Conservation (phyloP, 2,797 vertebrate species). For the Sus cebifrons region DNA sequence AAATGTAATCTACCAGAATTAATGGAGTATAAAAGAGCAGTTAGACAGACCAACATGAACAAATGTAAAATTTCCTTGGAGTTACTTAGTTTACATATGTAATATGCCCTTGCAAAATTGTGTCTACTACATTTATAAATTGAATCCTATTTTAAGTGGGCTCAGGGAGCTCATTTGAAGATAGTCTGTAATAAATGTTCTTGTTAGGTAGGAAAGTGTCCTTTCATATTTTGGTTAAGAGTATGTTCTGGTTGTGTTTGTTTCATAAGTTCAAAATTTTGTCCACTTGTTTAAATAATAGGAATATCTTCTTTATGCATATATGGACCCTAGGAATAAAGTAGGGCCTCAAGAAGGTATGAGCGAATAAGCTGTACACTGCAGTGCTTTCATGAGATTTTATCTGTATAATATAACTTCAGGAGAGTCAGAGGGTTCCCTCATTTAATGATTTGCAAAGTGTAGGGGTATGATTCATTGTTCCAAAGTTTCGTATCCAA, state of each 20-base stretch:
- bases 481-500: not conserved
- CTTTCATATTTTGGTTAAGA: conserved; percentile 36
- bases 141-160: not conserved
- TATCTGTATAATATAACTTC: not conserved
- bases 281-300: conserved; percentile 16
- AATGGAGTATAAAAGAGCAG: conserved; percentile 20
- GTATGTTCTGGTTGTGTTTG: conserved; percentile 49
- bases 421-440: not conserved
- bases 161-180: not conserved
- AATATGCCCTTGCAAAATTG: conserved; percentile 17
- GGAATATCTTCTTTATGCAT: not conserved
- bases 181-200: not conserved
- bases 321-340: not conserved
- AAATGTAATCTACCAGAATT: conserved; percentile 38
- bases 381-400: not conserved
- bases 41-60: conserved; percentile 31
- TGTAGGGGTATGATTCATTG: not conserved
- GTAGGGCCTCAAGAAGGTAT: not conserved
- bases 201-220: not conserved
- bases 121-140: not conserved
- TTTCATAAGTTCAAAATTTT: conserved; percentile 59
- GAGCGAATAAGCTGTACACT: not conserved
- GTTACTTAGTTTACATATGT: conserved; percentile 29
- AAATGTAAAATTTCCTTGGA: not conserved
- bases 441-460: not conserved